Evolutionary conservation across 2,113 vertebrate species (phyloP).

Genomic region (Cheilinus undulatus): DNA sequence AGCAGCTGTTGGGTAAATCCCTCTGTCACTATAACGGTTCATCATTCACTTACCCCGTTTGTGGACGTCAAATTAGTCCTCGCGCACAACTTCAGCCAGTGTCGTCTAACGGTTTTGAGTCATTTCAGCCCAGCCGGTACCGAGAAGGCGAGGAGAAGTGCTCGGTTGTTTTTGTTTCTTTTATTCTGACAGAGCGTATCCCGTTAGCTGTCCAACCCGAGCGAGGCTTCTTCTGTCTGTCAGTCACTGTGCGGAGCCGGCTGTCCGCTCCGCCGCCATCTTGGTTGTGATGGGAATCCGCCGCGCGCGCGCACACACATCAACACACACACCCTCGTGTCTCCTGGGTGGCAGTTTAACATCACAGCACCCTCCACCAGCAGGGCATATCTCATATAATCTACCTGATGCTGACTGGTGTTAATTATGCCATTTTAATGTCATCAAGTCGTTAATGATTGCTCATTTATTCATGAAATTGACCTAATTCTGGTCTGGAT

Average conservation of each 20-base stretch:
- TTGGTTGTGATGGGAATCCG: conserved; percentile 74
- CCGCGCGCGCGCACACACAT: neutral
- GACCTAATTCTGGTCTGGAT: neutral
- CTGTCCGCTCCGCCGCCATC: conserved; percentile 74
- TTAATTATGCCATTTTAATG: neutral
- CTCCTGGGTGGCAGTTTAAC: conserved; percentile 10
- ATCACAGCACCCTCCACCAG: conserved; percentile 14
- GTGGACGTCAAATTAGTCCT: conserved; percentile 49
- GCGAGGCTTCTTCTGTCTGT: conserved; percentile 29
- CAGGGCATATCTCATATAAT: conserved; percentile 4
- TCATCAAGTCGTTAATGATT: neutral
- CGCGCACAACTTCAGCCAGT: conserved; percentile 45
- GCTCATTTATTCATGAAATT: neutral
- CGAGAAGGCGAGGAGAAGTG: neutral
- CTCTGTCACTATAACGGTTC: conserved; percentile 39
- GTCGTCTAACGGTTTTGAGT: conserved; percentile 28
- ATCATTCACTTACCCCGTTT: conserved; percentile 64
- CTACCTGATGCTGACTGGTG: conserved; percentile 27
- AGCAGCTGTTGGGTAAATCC: conserved; percentile 48
- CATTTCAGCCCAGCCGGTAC: conserved; percentile 27
- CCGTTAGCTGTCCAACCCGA: conserved; percentile 15
- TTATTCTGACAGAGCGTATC: neutral
- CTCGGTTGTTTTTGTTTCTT: no score
- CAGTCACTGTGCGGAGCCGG: conserved; percentile 62
- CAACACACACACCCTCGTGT: neutral